A percentile compares a stretch with the other conserved stretches of the same genome.
Evolutionary conservation across 2,888 invertebrate genomes (phyloP).

Genomic region (Perizoma flavofasciatum): DNA sequence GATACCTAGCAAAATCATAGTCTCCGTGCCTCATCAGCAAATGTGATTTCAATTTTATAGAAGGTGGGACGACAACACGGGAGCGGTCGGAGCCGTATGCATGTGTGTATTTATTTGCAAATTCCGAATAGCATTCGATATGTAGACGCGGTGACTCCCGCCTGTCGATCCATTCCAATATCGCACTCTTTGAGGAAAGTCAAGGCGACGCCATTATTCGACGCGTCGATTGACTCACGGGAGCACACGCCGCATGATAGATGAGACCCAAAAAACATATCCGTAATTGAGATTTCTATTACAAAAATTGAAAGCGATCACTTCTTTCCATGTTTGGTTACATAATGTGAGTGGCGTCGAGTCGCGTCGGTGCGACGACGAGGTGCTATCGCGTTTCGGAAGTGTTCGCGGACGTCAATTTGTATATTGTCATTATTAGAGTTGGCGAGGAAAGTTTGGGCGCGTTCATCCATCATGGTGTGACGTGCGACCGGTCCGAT

Average conservation of each 20-base stretch:
- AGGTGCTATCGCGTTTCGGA: constrained; percentile 78
- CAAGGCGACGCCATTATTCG: constrained; percentile 74
- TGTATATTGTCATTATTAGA: constrained; percentile 84
- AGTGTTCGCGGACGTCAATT: constrained; percentile 80
- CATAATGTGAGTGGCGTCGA: constrained; percentile 77
- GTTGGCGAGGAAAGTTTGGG: constrained; percentile 77
- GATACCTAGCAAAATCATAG: constrained; percentile 60
- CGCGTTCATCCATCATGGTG: constrained; percentile 81
- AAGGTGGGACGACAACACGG: constrained; percentile 52
- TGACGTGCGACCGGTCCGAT: constrained; percentile 80
- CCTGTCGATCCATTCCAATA: constrained; percentile 81
- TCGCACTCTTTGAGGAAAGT: constrained; percentile 72
- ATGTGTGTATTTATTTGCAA: constrained; percentile 81
- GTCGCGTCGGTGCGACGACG: constrained; percentile 45
- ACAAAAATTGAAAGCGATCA: constrained; percentile 75
- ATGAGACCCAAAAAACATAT: constrained; percentile 79
- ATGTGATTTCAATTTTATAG: constrained; percentile 78
- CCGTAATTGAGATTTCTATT: constrained; percentile 83
- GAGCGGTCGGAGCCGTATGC: constrained; percentile 55
- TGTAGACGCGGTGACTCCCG: constrained; percentile 77
- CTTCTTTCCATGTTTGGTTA: constrained; percentile 78
- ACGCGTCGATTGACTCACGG: constrained; percentile 74
- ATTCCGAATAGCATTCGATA: constrained; percentile 82
- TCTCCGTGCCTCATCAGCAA: constrained; percentile 61
- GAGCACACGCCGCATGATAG: constrained; percentile 74